Evolutionary conservation across 2,888 invertebrate genomes (phyloP).

Genomic region (Pandemis corylana): DNA sequence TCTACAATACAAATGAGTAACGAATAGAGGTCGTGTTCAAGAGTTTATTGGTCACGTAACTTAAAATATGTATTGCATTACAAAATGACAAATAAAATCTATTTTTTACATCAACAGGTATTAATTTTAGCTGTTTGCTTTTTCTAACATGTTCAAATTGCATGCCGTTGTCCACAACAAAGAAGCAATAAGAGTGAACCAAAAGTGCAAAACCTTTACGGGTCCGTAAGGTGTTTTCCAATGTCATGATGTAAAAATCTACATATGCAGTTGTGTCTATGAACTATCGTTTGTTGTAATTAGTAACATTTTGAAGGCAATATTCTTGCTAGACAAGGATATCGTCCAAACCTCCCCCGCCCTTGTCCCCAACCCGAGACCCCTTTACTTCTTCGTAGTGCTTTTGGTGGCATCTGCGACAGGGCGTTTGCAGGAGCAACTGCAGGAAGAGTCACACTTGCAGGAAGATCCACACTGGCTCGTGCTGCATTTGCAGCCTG

Average conservation of each 20-base stretch:
- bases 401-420: constrained; percentile 49
- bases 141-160: no score
- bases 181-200: neutral
- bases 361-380: neutral
- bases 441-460: constrained; percentile 76
- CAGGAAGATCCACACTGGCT: constrained; percentile 72
- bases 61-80: neutral
- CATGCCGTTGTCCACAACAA: neutral
- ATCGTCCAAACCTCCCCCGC: neutral
- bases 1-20: neutral
- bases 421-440: constrained; percentile 69
- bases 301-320: neutral
- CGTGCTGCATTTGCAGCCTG: constrained; percentile 77
- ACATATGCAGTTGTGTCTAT: no score
- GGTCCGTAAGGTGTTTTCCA: neutral
- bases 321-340: no score
- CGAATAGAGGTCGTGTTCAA: neutral
- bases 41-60: neutral
- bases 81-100: neutral
- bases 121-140: no score
- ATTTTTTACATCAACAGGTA: no score
- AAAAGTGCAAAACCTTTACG: no score
- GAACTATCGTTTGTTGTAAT: no score
- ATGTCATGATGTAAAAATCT: no score
- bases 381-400: constrained; percentile 65